phyloP scores from a whole-genome alignment of 1,140 invertebrate genomes.

The Drosophila eugracilis region DNA sequence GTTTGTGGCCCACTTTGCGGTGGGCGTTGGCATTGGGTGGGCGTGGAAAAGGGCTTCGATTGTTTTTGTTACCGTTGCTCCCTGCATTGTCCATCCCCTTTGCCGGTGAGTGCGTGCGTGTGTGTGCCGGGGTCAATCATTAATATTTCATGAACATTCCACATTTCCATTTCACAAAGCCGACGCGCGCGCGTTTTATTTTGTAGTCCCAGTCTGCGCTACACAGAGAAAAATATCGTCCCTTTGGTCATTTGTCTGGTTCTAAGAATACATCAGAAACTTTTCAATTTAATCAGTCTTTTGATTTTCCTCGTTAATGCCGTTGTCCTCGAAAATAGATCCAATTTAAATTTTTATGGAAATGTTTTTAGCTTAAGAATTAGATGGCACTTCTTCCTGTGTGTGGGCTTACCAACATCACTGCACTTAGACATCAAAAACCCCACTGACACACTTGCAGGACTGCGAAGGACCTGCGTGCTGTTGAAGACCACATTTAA shows the following conservation, averaged over 20 bases:
- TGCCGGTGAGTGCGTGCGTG: not conserved
- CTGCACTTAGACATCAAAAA: slow-evolving; percentile 41
- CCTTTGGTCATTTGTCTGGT: not conserved
- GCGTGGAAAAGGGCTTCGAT: slow-evolving; percentile 12
- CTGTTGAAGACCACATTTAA: slow-evolving; percentile 52
- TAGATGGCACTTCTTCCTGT: not conserved
- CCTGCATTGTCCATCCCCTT: slow-evolving; percentile 41
- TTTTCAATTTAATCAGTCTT: too few species aligned
- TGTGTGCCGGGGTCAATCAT: slow-evolving; percentile 67
- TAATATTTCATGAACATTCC: slow-evolving; percentile 84
- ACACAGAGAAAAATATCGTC: slow-evolving; percentile 20
- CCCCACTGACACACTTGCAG: slow-evolving; percentile 53
- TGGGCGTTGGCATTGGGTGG: slow-evolving; percentile 71
- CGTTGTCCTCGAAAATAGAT: too few species aligned
- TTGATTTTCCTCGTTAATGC: too few species aligned
- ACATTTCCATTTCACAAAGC: slow-evolving; percentile 67
- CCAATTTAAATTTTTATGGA: too few species aligned
- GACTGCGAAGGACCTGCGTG: slow-evolving; percentile 52
- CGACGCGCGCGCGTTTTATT: slow-evolving; percentile 39
- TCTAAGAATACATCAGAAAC: not conserved
- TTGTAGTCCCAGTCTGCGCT: slow-evolving; percentile 12
- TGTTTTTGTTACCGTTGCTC: slow-evolving; percentile 32
- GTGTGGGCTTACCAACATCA: not conserved
- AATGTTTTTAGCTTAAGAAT: too few species aligned
- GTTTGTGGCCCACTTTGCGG: slow-evolving; percentile 53